Base-by-base conservation (phyloP, 35 echinoderm and acorn worm genomes). In the Ophioderma brevispina region DNA sequence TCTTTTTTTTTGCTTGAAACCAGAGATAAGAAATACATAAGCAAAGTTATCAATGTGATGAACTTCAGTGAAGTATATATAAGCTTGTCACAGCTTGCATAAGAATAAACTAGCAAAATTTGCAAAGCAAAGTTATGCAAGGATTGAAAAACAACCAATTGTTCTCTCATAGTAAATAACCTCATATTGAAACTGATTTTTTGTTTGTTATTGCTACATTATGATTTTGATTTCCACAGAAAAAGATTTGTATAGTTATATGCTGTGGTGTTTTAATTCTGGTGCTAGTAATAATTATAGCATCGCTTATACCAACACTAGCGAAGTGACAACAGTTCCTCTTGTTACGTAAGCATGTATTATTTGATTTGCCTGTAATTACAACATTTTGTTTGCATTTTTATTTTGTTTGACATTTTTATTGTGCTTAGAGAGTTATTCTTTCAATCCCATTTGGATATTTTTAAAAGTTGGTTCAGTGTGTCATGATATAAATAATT, bases 211-310 rank as follows among this genome's bases (percentile, higher is more conserved):
- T 70, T 4, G 4, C 17, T 46, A 17, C 41, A 46, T 46, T 46
- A 70, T 63, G 23, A 25, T 64, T 64, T 84, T 85, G 52, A 3
- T 59, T 40, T 64, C 28, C 34, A 85, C 83, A 85, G 83, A 85
- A 85, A 85, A 85, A 85, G 55, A 64, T 85, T 25, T 64, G 8
- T 37, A 63, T 85, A 33, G 35, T 39, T 36, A 36, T 85, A 85
- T 85, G 83, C 83, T 85, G 83, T 85, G 55, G 31, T 5, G 35
- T 85, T 85, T 59, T 33, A 15, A 85, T 85, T 33, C 17, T 35
- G 5, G 31, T 85, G 46, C 35, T 85, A 17, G 83, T 85, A 13
- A 85, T 85, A 34, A 37, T 85, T 14, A 32, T 85, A 64, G 46
- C 52, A 33, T 85, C 83, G 6, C 8, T 70, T 25, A 35, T 85